These are phyloP conservation scores for Chaetorhynchus papuensis DNA, from an alignment of 2,113 vertebrate species.

Conservation along the genomic window DNA sequence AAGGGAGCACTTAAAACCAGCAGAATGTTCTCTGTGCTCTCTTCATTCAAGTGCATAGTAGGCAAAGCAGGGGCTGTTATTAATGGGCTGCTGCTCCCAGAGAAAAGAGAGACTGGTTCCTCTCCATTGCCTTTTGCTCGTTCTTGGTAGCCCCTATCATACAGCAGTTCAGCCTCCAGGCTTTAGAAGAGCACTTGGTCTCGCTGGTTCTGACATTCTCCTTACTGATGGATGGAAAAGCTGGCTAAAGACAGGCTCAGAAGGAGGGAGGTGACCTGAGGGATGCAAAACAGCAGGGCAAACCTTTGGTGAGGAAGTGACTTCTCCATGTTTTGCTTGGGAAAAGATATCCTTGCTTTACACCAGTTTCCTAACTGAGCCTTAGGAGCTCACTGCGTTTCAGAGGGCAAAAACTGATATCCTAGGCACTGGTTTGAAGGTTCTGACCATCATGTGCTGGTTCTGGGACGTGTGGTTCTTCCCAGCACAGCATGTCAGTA, in stretches of 20 bases:
- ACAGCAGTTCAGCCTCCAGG: background rate
- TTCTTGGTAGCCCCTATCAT: background rate
- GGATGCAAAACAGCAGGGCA: background rate
- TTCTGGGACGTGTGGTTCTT: background rate
- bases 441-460: background rate
- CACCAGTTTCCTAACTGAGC: background rate
- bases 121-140: background rate
- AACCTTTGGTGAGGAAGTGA: background rate
- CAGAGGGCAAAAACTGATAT: background rate
- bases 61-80: background rate
- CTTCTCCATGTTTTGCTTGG: background rate
- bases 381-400: background rate
- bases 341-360: background rate
- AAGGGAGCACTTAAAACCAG: background rate
- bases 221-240: background rate
- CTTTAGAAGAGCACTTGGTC: background rate
- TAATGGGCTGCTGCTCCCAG: background rate
- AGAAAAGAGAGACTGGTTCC: background rate
- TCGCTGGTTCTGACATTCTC: background rate
- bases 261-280: background rate
- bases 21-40: background rate
- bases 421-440: background rate
- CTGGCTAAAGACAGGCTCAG: background rate
- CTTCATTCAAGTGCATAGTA: background rate
- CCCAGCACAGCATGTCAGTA: accelerated